These are phyloP conservation scores for Cichlasoma orientale DNA, from an alignment of 2,797 vertebrate genomes.

Conservation along the genomic window DNA sequence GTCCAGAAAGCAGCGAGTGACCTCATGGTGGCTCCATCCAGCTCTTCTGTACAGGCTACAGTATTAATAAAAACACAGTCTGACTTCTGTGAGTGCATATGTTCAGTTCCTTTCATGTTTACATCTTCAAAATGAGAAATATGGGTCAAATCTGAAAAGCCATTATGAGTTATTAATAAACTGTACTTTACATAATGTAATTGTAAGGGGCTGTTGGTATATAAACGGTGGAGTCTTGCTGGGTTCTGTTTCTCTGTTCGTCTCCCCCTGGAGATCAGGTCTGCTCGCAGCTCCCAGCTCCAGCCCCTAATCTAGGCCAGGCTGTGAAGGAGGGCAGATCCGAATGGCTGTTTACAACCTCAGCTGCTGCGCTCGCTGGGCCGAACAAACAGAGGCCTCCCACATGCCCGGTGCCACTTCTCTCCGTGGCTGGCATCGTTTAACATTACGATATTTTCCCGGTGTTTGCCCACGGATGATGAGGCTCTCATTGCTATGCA, in stretches of 20 bases:
- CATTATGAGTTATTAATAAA: not conserved
- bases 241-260: not conserved
- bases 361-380: constrained; percentile 67
- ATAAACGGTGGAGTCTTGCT: not conserved
- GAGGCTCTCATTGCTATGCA: constrained; percentile 87
- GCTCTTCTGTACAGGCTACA: not conserved
- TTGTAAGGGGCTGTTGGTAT: not conserved
- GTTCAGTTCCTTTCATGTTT: not conserved
- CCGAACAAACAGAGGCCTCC: constrained; percentile 70
- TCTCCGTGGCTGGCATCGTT: constrained; percentile 72
- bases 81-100: not conserved
- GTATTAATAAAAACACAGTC: not conserved
- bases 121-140: not conserved
- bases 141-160: not conserved
- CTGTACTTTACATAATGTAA: not conserved
- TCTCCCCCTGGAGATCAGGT: not conserved
- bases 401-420: constrained; percentile 60
- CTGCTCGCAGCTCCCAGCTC: not conserved
- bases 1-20: not conserved
- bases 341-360: constrained; percentile 65
- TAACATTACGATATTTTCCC: constrained; percentile 83
- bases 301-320: constrained; percentile 51
- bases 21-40: accelerated
- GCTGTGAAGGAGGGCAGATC: constrained; percentile 31
- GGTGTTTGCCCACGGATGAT: constrained; percentile 89